Percentiles rank a stretch among this genome's conserved stretches.
Evolutionary conservation across 2,113 vertebrate genomes (phyloP).

Genomic region (Jacana jacana): DNA sequence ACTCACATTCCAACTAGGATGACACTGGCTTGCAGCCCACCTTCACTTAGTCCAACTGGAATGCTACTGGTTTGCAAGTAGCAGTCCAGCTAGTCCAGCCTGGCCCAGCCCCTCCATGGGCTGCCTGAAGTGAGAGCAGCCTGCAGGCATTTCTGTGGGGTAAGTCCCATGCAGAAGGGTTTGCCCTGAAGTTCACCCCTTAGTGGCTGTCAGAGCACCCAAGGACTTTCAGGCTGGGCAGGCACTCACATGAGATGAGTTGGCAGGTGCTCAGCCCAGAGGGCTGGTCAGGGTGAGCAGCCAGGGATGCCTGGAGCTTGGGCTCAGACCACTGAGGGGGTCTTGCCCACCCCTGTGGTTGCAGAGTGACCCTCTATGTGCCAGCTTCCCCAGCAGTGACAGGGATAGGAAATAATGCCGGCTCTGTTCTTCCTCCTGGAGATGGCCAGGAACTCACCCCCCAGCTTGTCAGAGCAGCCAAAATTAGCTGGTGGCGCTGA

Average conservation of each 20-base stretch:
- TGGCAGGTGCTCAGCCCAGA: not conserved
- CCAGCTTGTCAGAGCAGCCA: not conserved
- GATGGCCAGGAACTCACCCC: not conserved
- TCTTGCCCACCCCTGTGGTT: fast-evolving
- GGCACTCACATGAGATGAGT: not conserved
- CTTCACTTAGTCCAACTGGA: not conserved
- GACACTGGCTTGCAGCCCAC: not conserved
- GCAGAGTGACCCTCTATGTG: not conserved
- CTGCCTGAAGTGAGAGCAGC: not conserved
- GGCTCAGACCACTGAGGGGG: not conserved
- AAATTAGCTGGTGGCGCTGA: not conserved
- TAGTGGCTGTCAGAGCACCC: not conserved
- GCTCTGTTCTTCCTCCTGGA: not conserved
- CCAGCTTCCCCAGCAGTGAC: not conserved
- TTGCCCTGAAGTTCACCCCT: not conserved
- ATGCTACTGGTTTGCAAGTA: not conserved
- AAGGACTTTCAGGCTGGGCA: not conserved
- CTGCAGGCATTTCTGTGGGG: not conserved
- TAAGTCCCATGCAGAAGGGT: not conserved
- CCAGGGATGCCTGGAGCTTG: not conserved
- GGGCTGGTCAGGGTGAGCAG: not conserved
- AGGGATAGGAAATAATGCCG: not conserved
- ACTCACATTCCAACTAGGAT: not conserved
- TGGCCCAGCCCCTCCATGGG: not conserved
- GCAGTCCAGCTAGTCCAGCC: not conserved